Evolutionary conservation across 92 coral and sea anemone species (phyloP).

Genomic region (Paramuricea clavata): DNA sequence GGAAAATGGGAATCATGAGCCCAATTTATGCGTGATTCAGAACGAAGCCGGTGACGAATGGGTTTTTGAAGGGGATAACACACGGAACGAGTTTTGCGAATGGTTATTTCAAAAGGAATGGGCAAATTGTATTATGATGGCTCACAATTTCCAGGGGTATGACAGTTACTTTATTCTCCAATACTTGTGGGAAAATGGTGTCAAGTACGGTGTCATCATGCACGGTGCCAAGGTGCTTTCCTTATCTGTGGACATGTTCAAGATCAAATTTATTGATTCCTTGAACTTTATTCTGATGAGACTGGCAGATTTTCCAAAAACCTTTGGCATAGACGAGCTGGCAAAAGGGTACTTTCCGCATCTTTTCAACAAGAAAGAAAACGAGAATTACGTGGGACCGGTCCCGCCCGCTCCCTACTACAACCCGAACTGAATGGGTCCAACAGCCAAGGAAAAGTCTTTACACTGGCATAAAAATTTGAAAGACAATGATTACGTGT

Average conservation of each 20-base stretch:
- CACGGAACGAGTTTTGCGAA: neutral
- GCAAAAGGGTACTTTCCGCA: constrained; percentile 46
- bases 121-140: neutral
- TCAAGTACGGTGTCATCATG: neutral
- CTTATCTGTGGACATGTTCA: neutral
- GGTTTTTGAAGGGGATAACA: neutral
- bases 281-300: neutral
- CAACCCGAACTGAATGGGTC: neutral
- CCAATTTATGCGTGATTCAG: neutral
- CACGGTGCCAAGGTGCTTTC: neutral
- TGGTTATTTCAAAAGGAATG: neutral
- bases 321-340: constrained; percentile 17
- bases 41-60: neutral
- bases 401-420: neutral
- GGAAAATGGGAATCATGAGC: neutral
- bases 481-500: neutral
- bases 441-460: neutral
- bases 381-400: constrained; percentile 20
- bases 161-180: constrained; percentile 1
- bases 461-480: neutral
- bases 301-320: neutral
- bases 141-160: constrained; percentile 22
- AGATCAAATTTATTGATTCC: neutral
- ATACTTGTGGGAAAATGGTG: neutral
- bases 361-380: constrained; percentile 5